Evolutionary conservation across 2,797 vertebrate genomes (phyloP).

Genomic region (Lindbergichthys nudifrons): DNA sequence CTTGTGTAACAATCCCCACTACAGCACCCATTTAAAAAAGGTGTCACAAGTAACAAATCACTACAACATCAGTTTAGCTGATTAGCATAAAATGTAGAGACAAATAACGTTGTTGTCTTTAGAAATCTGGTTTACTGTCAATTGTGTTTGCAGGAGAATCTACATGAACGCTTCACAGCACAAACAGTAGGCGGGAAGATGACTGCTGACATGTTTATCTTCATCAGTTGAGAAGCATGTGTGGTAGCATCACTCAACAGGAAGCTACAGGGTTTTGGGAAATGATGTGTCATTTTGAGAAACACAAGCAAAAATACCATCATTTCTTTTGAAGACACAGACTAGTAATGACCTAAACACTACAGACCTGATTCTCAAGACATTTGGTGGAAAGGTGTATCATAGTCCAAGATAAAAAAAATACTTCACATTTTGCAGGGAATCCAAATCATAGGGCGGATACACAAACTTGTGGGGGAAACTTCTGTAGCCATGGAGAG

Average conservation of each 20-base stretch:
- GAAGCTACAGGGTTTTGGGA: slow-evolving; percentile 8
- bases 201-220: slow-evolving; percentile 26
- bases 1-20: too few relatives aligned
- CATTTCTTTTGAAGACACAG: not conserved
- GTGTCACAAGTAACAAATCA: not conserved
- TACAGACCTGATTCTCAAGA: too few relatives aligned
- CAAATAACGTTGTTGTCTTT: not conserved
- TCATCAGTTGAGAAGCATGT: slow-evolving; percentile 17
- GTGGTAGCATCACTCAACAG: slow-evolving; percentile 1
- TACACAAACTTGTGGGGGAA: too few relatives aligned
- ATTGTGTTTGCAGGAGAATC: not conserved
- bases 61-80: not conserved
- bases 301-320: not conserved
- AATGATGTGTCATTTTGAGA: not conserved
- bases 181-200: slow-evolving; percentile 9
- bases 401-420: too few relatives aligned
- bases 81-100: not conserved
- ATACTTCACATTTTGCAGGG: too few relatives aligned
- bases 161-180: slow-evolving; percentile 2
- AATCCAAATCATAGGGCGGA: too few relatives aligned
- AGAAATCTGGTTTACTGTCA: not conserved
- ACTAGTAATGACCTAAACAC: not conserved
- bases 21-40: not conserved
- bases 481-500: too few relatives aligned
- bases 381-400: too few relatives aligned